Percentiles rank a stretch among this genome's conserved stretches.
These are phyloP conservation scores for Acanthococcus lagerstroemiae DNA, from an alignment of 2,888 invertebrate genomes.

Conservation along the genomic window DNA sequence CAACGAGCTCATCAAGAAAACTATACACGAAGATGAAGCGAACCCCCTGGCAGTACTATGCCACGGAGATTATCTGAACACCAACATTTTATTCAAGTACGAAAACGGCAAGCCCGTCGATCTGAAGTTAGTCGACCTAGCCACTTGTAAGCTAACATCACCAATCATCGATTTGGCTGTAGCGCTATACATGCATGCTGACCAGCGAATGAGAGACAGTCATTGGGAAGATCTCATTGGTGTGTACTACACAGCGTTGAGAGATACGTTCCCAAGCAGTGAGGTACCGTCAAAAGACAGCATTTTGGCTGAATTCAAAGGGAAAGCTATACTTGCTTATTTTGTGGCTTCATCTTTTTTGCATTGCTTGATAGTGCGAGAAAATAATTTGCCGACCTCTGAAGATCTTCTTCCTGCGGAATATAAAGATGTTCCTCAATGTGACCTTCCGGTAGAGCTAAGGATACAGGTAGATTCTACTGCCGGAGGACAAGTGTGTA, in stretches of 20 bases:
- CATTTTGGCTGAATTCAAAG: neutral
- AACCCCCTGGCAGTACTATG: neutral
- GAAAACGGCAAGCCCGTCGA: neutral
- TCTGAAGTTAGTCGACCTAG: neutral
- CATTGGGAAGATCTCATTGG: neutral
- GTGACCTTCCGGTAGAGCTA: neutral
- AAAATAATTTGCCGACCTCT: neutral
- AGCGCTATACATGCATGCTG: neutral
- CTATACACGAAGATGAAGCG: neutral
- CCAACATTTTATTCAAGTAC: slow-evolving; percentile 1
- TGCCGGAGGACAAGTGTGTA: neutral
- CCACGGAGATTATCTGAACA: neutral
- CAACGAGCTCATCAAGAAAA: neutral
- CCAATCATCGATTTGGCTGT: neutral
- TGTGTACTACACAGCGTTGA: neutral
- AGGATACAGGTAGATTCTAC: neutral
- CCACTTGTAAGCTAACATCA: neutral
- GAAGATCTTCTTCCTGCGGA: neutral
- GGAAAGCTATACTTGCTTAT: neutral
- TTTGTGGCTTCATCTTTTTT: neutral
- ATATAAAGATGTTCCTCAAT: neutral
- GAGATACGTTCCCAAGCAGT: neutral
- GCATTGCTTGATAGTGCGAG: neutral
- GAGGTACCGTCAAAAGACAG: neutral
- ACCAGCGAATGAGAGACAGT: neutral